Base-by-base conservation (phyloP, 2,888 invertebrate species). In the Zaprionus obscuricornis region DNA sequence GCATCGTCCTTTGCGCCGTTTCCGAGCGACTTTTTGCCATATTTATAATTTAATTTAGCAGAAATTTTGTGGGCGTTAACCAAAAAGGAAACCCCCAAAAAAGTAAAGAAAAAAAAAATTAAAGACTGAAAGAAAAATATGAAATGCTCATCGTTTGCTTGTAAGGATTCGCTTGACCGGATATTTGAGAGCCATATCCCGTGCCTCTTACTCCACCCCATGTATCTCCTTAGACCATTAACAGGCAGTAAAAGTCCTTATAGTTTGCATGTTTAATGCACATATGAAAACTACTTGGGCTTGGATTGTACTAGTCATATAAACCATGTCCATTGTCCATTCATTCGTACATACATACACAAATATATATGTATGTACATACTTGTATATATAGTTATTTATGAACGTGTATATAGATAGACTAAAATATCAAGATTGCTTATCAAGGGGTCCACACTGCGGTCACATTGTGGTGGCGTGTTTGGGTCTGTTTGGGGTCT, bases 31-130 rank as follows among this genome's bases (percentile, higher is more conserved):
- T 81, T 82, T 75, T 73, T 75, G 73, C 64, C 68, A 76, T 83
- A 85, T 83, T 81, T 81, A 83, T 81, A 81, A 81, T 83, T 85
- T 83, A 81, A 81, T 81, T 81, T 79, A 81, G 83, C 83, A 78
- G 79, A 83, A 81, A 81, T 78, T 78, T 81, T 83, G 82, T 70
- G 85, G 83, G 85, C 76, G 81, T 78, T 76, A 46, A 59, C 66
- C 70, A 49, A 76, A 66, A 58, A 57, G 36, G 56, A 66, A 77
- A 74, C 58, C 73, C 62, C 73, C 62, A 66, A 62, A 69, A 68
- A 62, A 65, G 31, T 40, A 33, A 29, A 43, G 45, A 26, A 51
- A 39, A 26, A 10, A 22, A 50, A 71, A n/a, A n/a, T n/a, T n/a
- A n/a, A n/a, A n/a, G n/a, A n/a, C n/a, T n/a, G n/a, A n/a, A n/a